These are phyloP conservation scores for Ptiloglossa arizonensis DNA, from an alignment of 1,140 invertebrate species.

Conservation along the genomic window DNA sequence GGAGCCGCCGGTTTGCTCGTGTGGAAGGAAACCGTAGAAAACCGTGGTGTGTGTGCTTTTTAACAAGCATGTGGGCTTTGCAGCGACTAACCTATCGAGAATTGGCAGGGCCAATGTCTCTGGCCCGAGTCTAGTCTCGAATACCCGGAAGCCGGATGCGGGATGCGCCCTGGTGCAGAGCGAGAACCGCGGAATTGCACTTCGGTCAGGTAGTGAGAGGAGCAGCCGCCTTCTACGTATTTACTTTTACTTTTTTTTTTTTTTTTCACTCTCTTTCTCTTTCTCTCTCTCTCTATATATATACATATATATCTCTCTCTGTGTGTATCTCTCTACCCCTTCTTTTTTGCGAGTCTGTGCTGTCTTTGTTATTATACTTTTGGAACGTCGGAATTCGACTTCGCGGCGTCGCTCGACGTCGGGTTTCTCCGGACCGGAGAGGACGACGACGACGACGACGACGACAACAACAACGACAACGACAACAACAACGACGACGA, in stretches of 20 bases:
- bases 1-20: constrained; percentile 28
- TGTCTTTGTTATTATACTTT: constrained; percentile 56
- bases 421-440: constrained; percentile 32
- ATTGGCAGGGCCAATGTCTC: constrained; percentile 49
- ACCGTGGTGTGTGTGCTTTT: constrained; percentile 74
- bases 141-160: constrained; percentile 67
- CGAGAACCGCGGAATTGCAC: constrained; percentile 58
- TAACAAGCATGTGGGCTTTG: constrained; percentile 82
- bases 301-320: constrained; percentile 48
- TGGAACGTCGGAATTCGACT: constrained; percentile 35
- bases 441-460: constrained; percentile 1
- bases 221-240: constrained; percentile 55
- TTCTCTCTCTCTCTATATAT: constrained; percentile 12
- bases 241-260: constrained; percentile 24
- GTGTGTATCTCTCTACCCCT: constrained; percentile 35
- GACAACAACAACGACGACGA: background rate
- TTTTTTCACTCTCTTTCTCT: background rate
- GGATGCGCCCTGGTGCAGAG: constrained; percentile 56
- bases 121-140: constrained; percentile 72
- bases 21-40: constrained; percentile 65
- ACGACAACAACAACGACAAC: too few species aligned
- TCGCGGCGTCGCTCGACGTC: constrained; percentile 30
- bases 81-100: constrained; percentile 79
- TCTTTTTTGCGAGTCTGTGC: constrained; percentile 59
- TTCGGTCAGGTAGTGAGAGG: constrained; percentile 70